These are phyloP conservation scores for Nebria ingens DNA, from an alignment of 1,140 invertebrate genomes.

Conservation along the genomic window DNA sequence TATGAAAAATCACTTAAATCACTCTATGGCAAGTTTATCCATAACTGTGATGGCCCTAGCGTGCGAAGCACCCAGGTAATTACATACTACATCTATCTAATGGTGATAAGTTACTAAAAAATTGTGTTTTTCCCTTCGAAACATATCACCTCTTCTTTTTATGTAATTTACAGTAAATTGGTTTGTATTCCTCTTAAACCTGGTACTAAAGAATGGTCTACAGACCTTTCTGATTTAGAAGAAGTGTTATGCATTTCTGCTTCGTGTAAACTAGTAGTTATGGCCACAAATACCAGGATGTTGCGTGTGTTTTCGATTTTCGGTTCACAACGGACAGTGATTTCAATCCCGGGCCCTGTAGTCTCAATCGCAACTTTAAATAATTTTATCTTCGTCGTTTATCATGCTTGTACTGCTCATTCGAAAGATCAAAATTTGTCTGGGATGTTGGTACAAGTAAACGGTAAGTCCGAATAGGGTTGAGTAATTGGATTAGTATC, in stretches of 20 bases:
- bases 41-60: slow-evolving; percentile 67
- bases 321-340: slow-evolving; percentile 74
- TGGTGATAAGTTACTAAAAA: too few relatives aligned
- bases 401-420: slow-evolving; percentile 47
- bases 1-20: slow-evolving; percentile 67
- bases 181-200: slow-evolving; percentile 63
- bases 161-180: slow-evolving; percentile 47
- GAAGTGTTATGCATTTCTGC: slow-evolving; percentile 60
- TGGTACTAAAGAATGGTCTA: slow-evolving; percentile 81
- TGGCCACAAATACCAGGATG: slow-evolving; percentile 59
- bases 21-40: slow-evolving; percentile 75
- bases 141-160: too few relatives aligned
- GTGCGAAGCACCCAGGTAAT: slow-evolving; percentile 7
- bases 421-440: slow-evolving; percentile 47
- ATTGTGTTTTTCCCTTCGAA: too few relatives aligned
- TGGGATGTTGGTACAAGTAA: slow-evolving; percentile 39
- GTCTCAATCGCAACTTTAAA: slow-evolving; percentile 52
- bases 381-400: slow-evolving; percentile 63
- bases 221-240: slow-evolving; percentile 64
- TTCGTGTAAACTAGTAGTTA: slow-evolving; percentile 64
- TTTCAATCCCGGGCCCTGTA: slow-evolving; percentile 62
- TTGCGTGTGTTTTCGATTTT: slow-evolving; percentile 74
- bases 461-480: slow-evolving; percentile 31
- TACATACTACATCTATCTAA: slow-evolving; percentile 4
- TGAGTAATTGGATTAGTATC: too few relatives aligned